Percentiles rank a stretch among this genome's conserved stretches.
These are phyloP conservation scores for Zoanthus sociatus DNA, from an alignment of 92 coral and sea anemone genomes.

Conservation along the genomic window DNA sequence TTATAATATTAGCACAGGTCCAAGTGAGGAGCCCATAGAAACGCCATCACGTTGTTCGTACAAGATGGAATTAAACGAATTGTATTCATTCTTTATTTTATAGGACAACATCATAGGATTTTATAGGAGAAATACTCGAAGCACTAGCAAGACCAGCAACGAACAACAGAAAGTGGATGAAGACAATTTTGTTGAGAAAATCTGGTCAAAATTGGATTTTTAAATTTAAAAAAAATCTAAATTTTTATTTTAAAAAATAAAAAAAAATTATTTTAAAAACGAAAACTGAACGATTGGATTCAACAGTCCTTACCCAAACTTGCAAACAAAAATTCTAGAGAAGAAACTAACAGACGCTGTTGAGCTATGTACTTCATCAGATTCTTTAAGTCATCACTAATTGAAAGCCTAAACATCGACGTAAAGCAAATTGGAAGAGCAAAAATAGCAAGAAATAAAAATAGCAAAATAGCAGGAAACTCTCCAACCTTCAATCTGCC, in stretches of 20 bases:
- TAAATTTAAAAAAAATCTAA: too few relatives aligned
- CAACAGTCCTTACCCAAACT: background rate
- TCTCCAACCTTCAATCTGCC: conserved; percentile 1
- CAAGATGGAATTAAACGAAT: too few relatives aligned
- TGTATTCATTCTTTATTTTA: too few relatives aligned
- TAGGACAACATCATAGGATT: too few relatives aligned
- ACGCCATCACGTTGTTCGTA: too few relatives aligned
- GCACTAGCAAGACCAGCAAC: background rate
- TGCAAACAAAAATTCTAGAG: background rate
- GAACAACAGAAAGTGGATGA: conserved; percentile 21
- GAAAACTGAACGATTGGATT: conserved; percentile 5
- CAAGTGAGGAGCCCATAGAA: too few relatives aligned
- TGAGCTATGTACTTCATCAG: background rate
- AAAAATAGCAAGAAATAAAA: too few relatives aligned
- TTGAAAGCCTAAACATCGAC: background rate
- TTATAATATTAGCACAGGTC: too few relatives aligned
- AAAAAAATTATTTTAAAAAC: too few relatives aligned
- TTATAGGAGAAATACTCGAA: background rate
- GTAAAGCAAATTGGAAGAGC: background rate
- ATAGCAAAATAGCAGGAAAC: background rate
- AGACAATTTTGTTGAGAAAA: background rate
- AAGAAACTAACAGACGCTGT: background rate
- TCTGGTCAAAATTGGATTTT: conserved; percentile 1
- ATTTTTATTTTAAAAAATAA: too few relatives aligned
- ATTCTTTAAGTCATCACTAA: background rate